phyloP scores from a whole-genome alignment of 1,140 invertebrate species.

The Conus betulinus region DNA sequence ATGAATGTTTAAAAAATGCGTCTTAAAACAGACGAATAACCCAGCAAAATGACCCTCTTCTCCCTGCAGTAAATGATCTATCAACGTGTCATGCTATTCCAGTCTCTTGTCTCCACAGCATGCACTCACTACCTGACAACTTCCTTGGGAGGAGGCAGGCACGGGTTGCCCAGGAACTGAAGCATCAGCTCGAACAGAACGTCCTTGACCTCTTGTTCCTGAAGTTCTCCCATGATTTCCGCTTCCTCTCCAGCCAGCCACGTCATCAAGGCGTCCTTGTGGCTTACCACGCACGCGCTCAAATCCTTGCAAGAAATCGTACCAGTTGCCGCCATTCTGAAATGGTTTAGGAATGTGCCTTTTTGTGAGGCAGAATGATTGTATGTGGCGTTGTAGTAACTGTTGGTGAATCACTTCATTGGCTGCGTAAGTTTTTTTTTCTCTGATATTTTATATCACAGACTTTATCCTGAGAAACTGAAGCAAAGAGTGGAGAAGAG shows the following conservation, averaged over 20 bases:
- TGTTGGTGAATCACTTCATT: too few relatives aligned
- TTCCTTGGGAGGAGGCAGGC: background rate
- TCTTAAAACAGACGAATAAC: background rate
- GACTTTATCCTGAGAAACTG: too few relatives aligned
- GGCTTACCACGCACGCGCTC: constrained; percentile 15
- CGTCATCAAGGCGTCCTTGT: constrained; percentile 19
- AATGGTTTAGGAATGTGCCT: too few relatives aligned
- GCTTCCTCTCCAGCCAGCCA: constrained; percentile 32
- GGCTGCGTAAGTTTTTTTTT: too few relatives aligned
- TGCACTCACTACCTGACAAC: background rate
- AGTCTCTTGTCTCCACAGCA: background rate
- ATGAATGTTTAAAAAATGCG: too few relatives aligned
- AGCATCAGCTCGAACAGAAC: constrained; percentile 28
- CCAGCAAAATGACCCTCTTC: background rate
- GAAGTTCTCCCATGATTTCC: constrained; percentile 30
- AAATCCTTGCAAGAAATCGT: constrained; percentile 29
- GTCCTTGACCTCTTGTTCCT: constrained; percentile 28
- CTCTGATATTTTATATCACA: too few relatives aligned
- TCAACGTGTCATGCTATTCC: too few relatives aligned
- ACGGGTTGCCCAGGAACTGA: background rate
- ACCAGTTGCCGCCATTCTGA: constrained; percentile 31
- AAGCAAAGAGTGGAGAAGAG: too few relatives aligned
- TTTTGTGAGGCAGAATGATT: too few relatives aligned
- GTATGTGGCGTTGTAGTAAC: too few relatives aligned
- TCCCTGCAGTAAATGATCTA: background rate